These are phyloP conservation scores for Schizaphis graminum DNA, from an alignment of 2,888 invertebrate genomes.

Conservation along the genomic window DNA sequence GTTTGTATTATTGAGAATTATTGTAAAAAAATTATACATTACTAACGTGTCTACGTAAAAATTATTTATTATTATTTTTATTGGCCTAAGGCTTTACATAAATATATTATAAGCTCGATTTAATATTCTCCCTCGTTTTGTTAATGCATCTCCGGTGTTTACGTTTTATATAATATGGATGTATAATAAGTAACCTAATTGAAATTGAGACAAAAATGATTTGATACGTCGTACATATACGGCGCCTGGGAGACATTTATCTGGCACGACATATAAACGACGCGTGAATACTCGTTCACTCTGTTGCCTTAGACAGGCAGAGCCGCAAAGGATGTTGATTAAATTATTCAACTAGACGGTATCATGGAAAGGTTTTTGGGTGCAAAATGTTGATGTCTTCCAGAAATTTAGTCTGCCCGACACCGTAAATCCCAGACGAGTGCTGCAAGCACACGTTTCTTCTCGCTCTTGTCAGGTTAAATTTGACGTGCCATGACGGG, in stretches of 20 bases:
- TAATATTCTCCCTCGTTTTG: neutral
- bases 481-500: slow-evolving; percentile 2
- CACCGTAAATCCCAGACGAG: slow-evolving; percentile 20
- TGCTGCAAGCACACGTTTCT: slow-evolving; percentile 13
- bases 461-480: slow-evolving; percentile 3
- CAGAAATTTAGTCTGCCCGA: neutral
- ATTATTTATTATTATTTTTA: neutral
- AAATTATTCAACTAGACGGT: slow-evolving; percentile 22
- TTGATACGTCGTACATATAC: neutral
- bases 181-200: slow-evolving; percentile 34
- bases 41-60: neutral
- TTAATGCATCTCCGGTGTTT: neutral
- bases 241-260: slow-evolving; percentile 42
- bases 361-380: slow-evolving; percentile 1
- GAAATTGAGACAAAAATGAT: slow-evolving; percentile 53
- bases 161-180: neutral
- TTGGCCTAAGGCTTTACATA: neutral
- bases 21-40: neutral
- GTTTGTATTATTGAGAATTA: neutral
- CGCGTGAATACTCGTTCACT: slow-evolving; percentile 5
- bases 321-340: slow-evolving; percentile 28
- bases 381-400: slow-evolving; percentile 3
- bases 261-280: slow-evolving; percentile 40
- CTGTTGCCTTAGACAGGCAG: neutral
- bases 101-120: neutral